Conservation (phyloP, 2,888 invertebrate species). For the Sympetrum striolatum region DNA sequence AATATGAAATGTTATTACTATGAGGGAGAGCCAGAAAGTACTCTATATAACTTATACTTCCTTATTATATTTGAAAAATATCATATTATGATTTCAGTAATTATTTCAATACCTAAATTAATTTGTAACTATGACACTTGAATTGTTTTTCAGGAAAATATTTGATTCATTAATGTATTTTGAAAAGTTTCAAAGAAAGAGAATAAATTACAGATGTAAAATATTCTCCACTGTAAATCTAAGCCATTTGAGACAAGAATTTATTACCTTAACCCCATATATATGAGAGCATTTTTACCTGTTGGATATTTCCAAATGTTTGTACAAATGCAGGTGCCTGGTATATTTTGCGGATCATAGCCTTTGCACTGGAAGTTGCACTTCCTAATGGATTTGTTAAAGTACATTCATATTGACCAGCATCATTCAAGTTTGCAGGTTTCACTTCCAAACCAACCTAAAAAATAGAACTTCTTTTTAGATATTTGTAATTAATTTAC, state of each 20-base stretch:
- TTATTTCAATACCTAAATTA: no score
- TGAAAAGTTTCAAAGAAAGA: not conserved
- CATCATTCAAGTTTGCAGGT: conserved; percentile 73
- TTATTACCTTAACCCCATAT: not conserved
- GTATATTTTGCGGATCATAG: conserved; percentile 79
- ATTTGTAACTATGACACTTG: no score
- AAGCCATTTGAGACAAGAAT: not conserved
- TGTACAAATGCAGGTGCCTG: conserved; percentile 83
- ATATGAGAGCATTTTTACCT: conserved; percentile 58
- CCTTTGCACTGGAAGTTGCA: conserved; percentile 72
- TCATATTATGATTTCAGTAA: no score
- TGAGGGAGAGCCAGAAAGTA: no score
- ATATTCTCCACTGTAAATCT: not conserved
- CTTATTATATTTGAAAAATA: no score
- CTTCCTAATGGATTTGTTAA: conserved; percentile 80
- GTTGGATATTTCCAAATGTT: conserved; percentile 72
- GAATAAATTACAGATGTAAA: no score
- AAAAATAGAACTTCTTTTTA: conserved; percentile 28
- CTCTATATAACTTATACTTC: no score
- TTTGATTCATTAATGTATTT: no score
- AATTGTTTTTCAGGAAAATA: no score
- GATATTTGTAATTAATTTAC: no score
- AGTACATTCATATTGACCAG: conserved; percentile 79
- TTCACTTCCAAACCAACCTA: conserved; percentile 77
- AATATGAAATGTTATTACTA: no score